These are phyloP conservation scores for Protonibea diacanthus DNA, from an alignment of 2,797 vertebrate species.

Conservation along the genomic window DNA sequence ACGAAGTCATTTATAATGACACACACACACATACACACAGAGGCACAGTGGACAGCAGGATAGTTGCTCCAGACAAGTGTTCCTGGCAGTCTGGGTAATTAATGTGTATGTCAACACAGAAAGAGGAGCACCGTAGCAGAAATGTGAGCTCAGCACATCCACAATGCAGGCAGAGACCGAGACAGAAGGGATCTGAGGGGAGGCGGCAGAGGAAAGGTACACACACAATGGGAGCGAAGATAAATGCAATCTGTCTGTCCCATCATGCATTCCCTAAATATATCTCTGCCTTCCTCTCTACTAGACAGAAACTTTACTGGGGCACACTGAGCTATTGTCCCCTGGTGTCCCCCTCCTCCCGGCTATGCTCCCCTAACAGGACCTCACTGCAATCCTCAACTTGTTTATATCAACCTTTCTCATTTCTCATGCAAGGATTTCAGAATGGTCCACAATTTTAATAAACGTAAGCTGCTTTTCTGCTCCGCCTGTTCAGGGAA, in stretches of 20 bases:
- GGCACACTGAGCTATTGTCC: slow-evolving; percentile 76
- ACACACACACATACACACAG: slow-evolving; percentile 34
- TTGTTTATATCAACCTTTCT: slow-evolving; percentile 69
- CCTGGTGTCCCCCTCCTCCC: slow-evolving; percentile 37
- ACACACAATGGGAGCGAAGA: slow-evolving; percentile 77
- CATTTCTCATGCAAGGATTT: slow-evolving; percentile 79
- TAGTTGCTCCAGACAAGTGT: slow-evolving; percentile 79
- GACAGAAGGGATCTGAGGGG: slow-evolving; percentile 42
- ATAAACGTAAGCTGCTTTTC: slow-evolving; percentile 87
- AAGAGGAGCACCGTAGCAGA: slow-evolving; percentile 78
- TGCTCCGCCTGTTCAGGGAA: slow-evolving; percentile 73
- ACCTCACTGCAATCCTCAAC: slow-evolving; percentile 67
- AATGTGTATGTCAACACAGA: slow-evolving; percentile 87
- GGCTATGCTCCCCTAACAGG: slow-evolving; percentile 49
- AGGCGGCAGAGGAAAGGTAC: slow-evolving; percentile 45
- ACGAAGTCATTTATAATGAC: slow-evolving; percentile 70
- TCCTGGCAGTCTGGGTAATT: slow-evolving; percentile 85
- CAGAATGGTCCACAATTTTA: slow-evolving; percentile 75
- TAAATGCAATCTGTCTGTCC: slow-evolving; percentile 79
- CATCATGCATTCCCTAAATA: slow-evolving; percentile 77
- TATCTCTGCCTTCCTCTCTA: slow-evolving; percentile 64
- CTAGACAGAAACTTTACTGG: slow-evolving; percentile 76
- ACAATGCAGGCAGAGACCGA: slow-evolving; percentile 70
- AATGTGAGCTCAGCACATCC: slow-evolving; percentile 86
- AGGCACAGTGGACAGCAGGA: slow-evolving; percentile 60